These are phyloP conservation scores for Euplexia lucipara DNA, from an alignment of 2,888 invertebrate genomes.

Conservation along the genomic window DNA sequence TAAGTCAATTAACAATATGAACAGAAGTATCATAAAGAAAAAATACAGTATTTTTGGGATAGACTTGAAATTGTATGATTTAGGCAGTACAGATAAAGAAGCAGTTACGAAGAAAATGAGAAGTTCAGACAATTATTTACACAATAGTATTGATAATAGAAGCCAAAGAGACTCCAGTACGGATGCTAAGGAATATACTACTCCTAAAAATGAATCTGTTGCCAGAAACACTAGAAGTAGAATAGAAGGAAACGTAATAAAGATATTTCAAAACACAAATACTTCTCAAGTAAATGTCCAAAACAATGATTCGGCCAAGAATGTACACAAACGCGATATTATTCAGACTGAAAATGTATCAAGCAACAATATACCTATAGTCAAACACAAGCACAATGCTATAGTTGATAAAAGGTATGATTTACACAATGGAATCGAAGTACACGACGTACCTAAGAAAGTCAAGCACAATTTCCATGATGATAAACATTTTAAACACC, in stretches of 20 bases:
- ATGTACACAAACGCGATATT: constrained; percentile 25
- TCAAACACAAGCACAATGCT: neutral
- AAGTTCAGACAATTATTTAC: neutral
- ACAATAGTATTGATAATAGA: neutral
- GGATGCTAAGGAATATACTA: neutral
- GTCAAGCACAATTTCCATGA: neutral
- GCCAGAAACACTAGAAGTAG: neutral
- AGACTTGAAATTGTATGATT: neutral
- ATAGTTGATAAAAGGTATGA: neutral
- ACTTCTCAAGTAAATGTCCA: neutral
- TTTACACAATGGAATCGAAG: neutral
- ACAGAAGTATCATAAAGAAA: neutral
- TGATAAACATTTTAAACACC: neutral
- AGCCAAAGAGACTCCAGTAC: neutral
- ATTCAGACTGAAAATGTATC: neutral
- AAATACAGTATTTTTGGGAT: neutral
- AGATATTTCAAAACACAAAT: neutral
- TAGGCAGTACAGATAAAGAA: neutral
- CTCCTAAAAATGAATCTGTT: neutral
- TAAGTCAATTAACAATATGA: neutral
- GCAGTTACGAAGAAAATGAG: neutral
- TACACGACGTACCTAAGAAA: neutral
- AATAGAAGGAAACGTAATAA: neutral
- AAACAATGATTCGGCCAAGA: neutral
- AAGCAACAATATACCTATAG: neutral